phyloP scores from a whole-genome alignment of 2,888 invertebrate genomes.

The Leptarthrus brevirostris region DNA sequence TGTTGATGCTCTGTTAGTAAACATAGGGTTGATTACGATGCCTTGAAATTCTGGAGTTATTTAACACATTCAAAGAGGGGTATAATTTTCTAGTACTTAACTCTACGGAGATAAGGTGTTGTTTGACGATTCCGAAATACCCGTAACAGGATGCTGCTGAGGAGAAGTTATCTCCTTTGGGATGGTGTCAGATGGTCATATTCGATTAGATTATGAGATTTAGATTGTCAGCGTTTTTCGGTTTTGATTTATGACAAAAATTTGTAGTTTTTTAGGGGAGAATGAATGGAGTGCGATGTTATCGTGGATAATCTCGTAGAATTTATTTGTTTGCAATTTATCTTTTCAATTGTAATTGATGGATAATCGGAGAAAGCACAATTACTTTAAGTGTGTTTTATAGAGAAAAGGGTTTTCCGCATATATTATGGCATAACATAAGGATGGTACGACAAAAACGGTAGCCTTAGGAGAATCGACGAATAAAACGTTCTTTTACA shows the following conservation, averaged over 20 bases:
- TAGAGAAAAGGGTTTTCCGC: too few species aligned
- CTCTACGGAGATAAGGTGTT: conserved; percentile 8
- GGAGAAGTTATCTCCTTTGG: conserved; percentile 29
- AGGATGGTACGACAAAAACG: too few species aligned
- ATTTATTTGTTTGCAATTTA: too few species aligned
- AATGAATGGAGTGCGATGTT: background rate
- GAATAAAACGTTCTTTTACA: too few species aligned
- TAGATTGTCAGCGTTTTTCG: conserved; percentile 50
- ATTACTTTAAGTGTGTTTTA: too few species aligned
- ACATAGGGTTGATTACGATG: conserved; percentile 51
- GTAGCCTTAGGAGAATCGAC: too few species aligned
- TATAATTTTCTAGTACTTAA: background rate
- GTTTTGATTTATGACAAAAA: conserved; percentile 33
- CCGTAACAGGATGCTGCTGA: background rate
- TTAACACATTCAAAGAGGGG: background rate
- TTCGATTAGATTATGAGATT: conserved; percentile 53
- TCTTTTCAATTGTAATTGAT: too few species aligned
- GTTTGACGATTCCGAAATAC: background rate
- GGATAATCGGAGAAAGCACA: too few species aligned
- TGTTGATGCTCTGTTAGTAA: conserved; percentile 52
- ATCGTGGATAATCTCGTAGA: too few species aligned
- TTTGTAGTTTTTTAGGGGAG: conserved; percentile 16
- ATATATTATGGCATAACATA: too few species aligned
- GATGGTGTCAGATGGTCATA: conserved; percentile 52
- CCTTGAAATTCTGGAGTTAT: background rate